phyloP scores from a whole-genome alignment of 92 coral and sea anemone species.

The Porites rus region DNA sequence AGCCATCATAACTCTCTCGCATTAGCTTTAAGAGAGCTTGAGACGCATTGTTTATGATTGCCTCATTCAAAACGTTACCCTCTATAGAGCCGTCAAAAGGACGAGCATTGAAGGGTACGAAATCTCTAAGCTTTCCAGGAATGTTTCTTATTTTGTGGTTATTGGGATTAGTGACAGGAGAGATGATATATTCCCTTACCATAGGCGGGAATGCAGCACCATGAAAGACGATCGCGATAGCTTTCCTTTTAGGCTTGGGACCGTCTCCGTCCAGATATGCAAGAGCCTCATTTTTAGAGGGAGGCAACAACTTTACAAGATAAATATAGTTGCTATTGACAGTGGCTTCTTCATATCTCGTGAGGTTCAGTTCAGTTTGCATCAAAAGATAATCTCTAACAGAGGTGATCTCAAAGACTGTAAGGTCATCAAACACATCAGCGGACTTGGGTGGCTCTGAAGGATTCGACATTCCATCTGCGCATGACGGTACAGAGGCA shows the following conservation, averaged over 20 bases:
- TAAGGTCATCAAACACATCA: conserved; percentile 72
- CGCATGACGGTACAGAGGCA: background rate
- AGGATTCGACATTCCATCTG: conserved; percentile 3
- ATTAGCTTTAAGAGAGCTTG: conserved; percentile 42
- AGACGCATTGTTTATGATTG: background rate
- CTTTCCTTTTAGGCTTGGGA: conserved; percentile 55
- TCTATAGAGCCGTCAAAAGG: conserved; percentile 43
- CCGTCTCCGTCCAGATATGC: conserved; percentile 47
- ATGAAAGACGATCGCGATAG: conserved; percentile 56
- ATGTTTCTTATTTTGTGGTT: conserved; percentile 35
- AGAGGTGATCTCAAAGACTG: conserved; percentile 46
- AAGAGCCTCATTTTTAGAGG: conserved; percentile 53
- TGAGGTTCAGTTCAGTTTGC: conserved; percentile 49
- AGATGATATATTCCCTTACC: conserved; percentile 65
- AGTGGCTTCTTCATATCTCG: conserved; percentile 43
- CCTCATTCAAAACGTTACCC: background rate
- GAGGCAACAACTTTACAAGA: conserved; percentile 49
- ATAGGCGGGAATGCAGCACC: conserved; percentile 65
- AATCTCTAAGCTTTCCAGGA: conserved; percentile 34
- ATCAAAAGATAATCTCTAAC: conserved; percentile 70
- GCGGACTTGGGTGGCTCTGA: conserved; percentile 35
- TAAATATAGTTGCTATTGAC: conserved; percentile 60
- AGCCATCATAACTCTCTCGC: conserved; percentile 74
- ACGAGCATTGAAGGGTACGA: conserved; percentile 69
- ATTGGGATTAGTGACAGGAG: conserved; percentile 50